Percentiles rank a stretch among this genome's conserved stretches.
Conservation (phyloP, 2,797 vertebrate species). For the Melanotaenia boesemani region DNA sequence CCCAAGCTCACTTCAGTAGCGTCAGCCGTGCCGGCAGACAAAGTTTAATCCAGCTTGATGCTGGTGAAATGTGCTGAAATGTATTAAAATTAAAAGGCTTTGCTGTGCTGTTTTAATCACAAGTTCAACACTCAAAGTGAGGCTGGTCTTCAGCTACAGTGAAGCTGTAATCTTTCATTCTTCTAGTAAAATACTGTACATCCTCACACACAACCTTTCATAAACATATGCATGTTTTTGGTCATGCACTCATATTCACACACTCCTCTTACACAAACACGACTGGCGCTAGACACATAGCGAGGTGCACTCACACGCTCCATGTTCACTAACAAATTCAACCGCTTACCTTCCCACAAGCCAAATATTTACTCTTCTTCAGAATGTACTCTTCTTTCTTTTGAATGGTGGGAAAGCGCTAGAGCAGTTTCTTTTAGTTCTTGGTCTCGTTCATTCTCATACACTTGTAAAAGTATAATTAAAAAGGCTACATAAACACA, state of each 20-base stretch:
- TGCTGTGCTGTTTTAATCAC: slow-evolving; percentile 16
- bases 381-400: slow-evolving; percentile 46
- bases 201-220: slow-evolving; percentile 6
- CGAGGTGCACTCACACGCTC: slow-evolving; percentile 31
- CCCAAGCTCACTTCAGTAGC: too few species aligned
- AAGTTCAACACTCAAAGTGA: slow-evolving; percentile 4
- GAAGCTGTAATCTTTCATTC: slow-evolving; percentile 4
- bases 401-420: slow-evolving; percentile 57
- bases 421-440: slow-evolving; percentile 42
- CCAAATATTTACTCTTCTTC: slow-evolving; percentile 81
- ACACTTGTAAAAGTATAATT: not conserved
- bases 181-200: not conserved
- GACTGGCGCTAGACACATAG: slow-evolving; percentile 36
- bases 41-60: too few species aligned
- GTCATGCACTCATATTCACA: slow-evolving; percentile 15
- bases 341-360: slow-evolving; percentile 72
- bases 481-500: too few species aligned
- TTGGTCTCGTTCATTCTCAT: slow-evolving; percentile 29
- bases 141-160: not conserved
- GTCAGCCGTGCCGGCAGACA: too few species aligned
- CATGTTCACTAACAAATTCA: slow-evolving; percentile 58
- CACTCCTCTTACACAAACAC: slow-evolving; percentile 42
- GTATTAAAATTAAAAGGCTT: not conserved
- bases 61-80: too few species aligned
- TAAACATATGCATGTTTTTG: slow-evolving; percentile 19